Conservation (phyloP, 2,888 invertebrate species). For the Coenonympha arcania region DNA sequence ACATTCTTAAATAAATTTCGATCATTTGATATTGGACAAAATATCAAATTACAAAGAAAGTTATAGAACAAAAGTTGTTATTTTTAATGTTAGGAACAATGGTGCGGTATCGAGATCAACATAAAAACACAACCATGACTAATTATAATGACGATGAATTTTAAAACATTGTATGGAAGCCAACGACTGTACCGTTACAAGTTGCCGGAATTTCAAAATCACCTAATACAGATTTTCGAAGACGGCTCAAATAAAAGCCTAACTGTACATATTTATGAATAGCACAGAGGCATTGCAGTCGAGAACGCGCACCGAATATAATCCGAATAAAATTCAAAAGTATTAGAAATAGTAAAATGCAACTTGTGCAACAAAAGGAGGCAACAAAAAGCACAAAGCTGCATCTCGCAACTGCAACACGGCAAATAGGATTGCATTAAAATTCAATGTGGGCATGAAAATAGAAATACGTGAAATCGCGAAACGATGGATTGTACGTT, state of each 20-base stretch:
- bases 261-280: conserved; percentile 17
- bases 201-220: neutral
- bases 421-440: conserved; percentile 19
- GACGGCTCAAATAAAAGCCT: conserved; percentile 7
- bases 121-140: too few relatives aligned
- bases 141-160: too few relatives aligned
- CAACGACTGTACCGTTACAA: too few relatives aligned
- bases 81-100: too few relatives aligned
- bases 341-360: conserved; percentile 16
- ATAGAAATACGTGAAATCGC: conserved; percentile 8
- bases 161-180: too few relatives aligned
- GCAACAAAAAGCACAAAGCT: neutral
- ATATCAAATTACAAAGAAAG: too few relatives aligned
- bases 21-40: too few relatives aligned
- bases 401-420: conserved; percentile 7
- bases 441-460: conserved; percentile 13
- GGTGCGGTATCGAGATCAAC: too few relatives aligned
- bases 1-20: too few relatives aligned
- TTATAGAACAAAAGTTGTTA: too few relatives aligned
- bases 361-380: conserved; percentile 15
- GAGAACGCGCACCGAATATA: conserved; percentile 16
- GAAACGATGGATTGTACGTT: conserved; percentile 1
- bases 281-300: conserved; percentile 14
- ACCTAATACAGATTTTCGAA: neutral
- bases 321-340: conserved; percentile 15